Conservation (phyloP, 2,113 vertebrate species). For the Ammospiza caudacuta region DNA sequence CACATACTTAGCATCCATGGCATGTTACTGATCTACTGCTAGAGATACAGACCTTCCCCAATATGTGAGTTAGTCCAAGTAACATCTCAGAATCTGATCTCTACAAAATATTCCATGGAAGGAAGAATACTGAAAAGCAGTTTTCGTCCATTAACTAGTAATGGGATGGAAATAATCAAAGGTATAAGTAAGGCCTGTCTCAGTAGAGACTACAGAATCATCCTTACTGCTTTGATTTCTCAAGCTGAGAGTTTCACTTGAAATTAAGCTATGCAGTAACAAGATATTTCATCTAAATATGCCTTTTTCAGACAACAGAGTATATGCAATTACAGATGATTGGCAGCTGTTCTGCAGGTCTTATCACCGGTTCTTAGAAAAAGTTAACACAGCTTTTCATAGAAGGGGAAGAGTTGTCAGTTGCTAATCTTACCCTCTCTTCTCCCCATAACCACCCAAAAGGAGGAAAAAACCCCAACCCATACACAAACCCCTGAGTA, state of each 20-base stretch:
- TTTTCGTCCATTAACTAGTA: not conserved
- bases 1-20: not conserved
- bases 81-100: not conserved
- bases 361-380: not conserved
- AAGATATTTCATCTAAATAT: not conserved
- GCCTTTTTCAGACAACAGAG: not conserved
- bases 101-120: not conserved
- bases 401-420: not conserved
- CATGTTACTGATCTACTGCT: not conserved
- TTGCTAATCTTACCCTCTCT: not conserved
- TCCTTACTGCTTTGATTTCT: not conserved
- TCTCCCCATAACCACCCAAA: not conserved
- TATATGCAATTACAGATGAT: not conserved
- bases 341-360: not conserved
- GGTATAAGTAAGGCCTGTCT: not conserved
- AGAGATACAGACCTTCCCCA: not conserved
- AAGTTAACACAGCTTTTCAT: not conserved
- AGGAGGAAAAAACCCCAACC: not conserved
- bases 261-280: not conserved
- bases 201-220: not conserved
- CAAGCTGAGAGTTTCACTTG: not conserved
- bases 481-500: not conserved
- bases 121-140: not conserved
- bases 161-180: not conserved
- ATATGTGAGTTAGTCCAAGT: not conserved